Evolutionary conservation across 1,140 invertebrate species (phyloP), one percentile per base, ranked within the genome.

Genomic region (Zaprionus davidi): DNA sequence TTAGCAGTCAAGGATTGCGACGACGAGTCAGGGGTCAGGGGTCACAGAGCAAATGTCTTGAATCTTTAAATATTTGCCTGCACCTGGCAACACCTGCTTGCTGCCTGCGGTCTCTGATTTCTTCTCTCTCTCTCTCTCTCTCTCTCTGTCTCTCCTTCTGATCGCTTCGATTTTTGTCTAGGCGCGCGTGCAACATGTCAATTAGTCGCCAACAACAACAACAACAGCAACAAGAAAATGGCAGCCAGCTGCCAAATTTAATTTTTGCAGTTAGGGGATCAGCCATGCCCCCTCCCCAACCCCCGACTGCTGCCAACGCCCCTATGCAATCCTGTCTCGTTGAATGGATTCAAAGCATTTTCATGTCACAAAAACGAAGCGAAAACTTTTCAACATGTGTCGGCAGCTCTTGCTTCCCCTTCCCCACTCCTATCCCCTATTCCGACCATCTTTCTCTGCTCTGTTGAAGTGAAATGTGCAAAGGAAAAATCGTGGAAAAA

Each of bases 381-480:
- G 78, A 90, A 88, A 88, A 88, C 78, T 88, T 88, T 90, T 84
- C 75, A 88, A 88, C 85, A 88, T 88, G 85, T 88, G 85, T 90
- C 84, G 85, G 85, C 85, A 84, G 78, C 79, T 86, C 71, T 85
- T 6, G 38, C 38, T 31, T 31, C 44, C 44, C 44, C 20, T 20
- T 0, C 17, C n/a, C n/a, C 4, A 1, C 17, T 20, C 3, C 46
- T 6, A n/a, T 3, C 7, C n/a, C 0, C 20, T 20, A 20, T 20
- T 20, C 20, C 20, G 20, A 20, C 20, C 20, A 20, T 20, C 20
- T 4, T 5, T 17, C n/a, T 7, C 15, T 7, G n/a, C n/a, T 7
- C 41, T 2, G 31, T 34, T 34, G 9, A 34, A 34, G 36, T 15
- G 9, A 44, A 36, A 34, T 34, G 31, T 34, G 31, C 31, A 11